Evolutionary conservation across 2,797 vertebrate genomes (phyloP).

Genomic region (Gymnodraco acuticeps): DNA sequence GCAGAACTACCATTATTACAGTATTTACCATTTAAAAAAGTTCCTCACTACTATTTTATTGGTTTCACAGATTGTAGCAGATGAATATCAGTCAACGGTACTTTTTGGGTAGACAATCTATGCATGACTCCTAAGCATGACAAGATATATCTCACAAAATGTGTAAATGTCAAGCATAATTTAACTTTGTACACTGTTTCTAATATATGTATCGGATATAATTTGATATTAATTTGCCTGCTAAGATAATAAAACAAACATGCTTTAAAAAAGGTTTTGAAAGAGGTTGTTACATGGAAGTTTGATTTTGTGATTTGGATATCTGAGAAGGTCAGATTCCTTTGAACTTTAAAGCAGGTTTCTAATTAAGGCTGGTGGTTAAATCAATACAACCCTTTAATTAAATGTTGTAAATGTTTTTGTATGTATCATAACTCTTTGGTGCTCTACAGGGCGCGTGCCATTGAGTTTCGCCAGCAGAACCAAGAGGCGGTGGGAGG

Average conservation of each 20-base stretch:
- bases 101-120: constrained; percentile 29
- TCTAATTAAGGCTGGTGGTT: background rate
- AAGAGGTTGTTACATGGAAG: constrained; percentile 10
- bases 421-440: background rate
- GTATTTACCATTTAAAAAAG: constrained; percentile 12
- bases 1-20: background rate
- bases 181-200: constrained; percentile 12
- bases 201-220: constrained; percentile 31
- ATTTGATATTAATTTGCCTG: constrained; percentile 29
- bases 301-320: constrained; percentile 17
- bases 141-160: constrained; percentile 12
- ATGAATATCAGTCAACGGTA: constrained; percentile 70
- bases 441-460: constrained; percentile 89
- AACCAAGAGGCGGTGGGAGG: constrained; percentile 92
- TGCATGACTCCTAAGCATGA: constrained; percentile 63
- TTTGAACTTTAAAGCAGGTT: constrained; percentile 1
- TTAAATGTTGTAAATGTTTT: background rate
- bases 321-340: background rate
- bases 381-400: background rate
- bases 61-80: constrained; percentile 79
- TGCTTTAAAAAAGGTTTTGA: constrained; percentile 2
- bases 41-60: constrained; percentile 59
- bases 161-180: constrained; percentile 25
- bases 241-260: constrained; percentile 24
- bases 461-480: constrained; percentile 93